Conservation (phyloP, 2,888 invertebrate genomes). For the Hirtodrosophila confusa region DNA sequence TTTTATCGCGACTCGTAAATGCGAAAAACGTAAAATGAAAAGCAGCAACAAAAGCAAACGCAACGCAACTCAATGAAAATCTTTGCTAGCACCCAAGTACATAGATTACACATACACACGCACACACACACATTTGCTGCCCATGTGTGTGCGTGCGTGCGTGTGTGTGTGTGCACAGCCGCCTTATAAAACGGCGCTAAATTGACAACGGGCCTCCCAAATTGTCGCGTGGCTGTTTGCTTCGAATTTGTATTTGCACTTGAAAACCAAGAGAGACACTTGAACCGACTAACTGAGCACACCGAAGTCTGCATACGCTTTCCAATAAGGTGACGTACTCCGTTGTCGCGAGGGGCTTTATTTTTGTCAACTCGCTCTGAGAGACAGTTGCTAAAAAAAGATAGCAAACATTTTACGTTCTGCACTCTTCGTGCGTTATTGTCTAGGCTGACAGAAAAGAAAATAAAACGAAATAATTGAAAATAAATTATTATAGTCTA, state of each 20-base stretch:
- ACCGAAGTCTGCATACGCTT: conserved; percentile 24
- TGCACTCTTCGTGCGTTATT: too few relatives aligned
- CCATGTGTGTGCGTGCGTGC: conserved; percentile 1
- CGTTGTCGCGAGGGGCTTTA: too few relatives aligned
- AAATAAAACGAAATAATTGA: too few relatives aligned
- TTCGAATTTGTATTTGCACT: conserved; percentile 62
- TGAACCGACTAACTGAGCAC: too few relatives aligned
- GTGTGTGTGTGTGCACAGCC: conserved; percentile 25
- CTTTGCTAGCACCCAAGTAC: conserved; percentile 52
- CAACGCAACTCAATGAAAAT: conserved; percentile 64
- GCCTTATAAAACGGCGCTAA: conserved; percentile 61
- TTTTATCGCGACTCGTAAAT: conserved; percentile 62
- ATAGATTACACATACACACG: conserved; percentile 10
- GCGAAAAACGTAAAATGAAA: conserved; percentile 43
- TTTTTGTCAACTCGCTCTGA: too few relatives aligned
- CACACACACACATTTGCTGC: not conserved
- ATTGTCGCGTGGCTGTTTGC: conserved; percentile 63
- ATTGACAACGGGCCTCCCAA: conserved; percentile 62
- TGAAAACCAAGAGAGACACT: conserved; percentile 43
- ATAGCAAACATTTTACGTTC: too few relatives aligned
- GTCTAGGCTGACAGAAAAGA: too few relatives aligned
- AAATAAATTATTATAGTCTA: too few relatives aligned
- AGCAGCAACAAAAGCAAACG: conserved; percentile 29
- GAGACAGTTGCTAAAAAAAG: too few relatives aligned
- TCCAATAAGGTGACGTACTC: not conserved